Conservation (phyloP, 2,113 vertebrate genomes). For the Poeciliopsis retropinna region DNA sequence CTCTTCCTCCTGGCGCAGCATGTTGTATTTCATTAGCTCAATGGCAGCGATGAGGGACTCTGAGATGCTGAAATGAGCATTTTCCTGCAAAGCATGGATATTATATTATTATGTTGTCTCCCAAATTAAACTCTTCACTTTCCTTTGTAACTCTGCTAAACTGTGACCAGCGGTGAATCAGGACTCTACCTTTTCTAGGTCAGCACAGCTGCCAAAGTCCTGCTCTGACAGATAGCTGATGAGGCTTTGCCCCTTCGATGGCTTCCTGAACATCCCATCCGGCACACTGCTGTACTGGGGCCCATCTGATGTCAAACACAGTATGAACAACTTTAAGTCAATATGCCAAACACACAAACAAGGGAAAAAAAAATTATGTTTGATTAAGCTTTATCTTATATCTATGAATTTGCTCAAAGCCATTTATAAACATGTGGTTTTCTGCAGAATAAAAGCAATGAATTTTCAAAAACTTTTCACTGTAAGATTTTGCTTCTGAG, state of each 20-base stretch:
- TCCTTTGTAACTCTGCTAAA: not conserved
- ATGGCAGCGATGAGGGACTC: constrained; percentile 98
- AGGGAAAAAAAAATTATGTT: not conserved
- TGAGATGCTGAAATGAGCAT: constrained; percentile 98
- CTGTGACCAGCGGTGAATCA: not conserved
- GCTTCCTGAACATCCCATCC: constrained; percentile 95
- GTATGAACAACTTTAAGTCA: constrained; percentile 4
- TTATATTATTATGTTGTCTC: not conserved
- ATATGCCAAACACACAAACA: constrained; percentile 2
- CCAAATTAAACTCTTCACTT: not conserved
- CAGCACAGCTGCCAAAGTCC: constrained; percentile 98
- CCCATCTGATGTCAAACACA: constrained; percentile 78
- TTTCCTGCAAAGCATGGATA: constrained; percentile 83
- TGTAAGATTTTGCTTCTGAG: too few species aligned
- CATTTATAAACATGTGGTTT: too few species aligned
- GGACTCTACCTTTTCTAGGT: constrained; percentile 91
- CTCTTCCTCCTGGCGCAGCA: constrained; percentile 83
- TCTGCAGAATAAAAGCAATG: too few species aligned
- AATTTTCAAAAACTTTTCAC: too few species aligned
- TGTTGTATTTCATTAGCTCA: constrained; percentile 98
- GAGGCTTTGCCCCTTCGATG: constrained; percentile 95
- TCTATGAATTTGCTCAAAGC: too few species aligned
- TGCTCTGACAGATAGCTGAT: constrained; percentile 99
- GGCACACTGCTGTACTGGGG: constrained; percentile 77
- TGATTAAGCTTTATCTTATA: not conserved